A percentile compares a stretch with the other conserved stretches of the same genome.
phyloP scores from a whole-genome alignment of 2,888 invertebrate species.

The Xiphydria camelus region DNA sequence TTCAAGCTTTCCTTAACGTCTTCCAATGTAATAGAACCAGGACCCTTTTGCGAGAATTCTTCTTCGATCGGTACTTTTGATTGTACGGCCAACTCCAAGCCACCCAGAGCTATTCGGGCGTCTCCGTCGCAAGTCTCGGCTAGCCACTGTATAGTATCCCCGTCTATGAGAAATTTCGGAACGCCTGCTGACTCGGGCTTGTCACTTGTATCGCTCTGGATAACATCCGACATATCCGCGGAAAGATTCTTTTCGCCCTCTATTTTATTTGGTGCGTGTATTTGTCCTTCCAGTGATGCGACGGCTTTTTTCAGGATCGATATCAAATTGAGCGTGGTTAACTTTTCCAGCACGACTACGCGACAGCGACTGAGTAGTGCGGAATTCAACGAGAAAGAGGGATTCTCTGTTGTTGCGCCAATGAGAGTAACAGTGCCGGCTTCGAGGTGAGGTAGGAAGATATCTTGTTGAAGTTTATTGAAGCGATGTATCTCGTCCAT shows the following conservation, averaged over 20 bases:
- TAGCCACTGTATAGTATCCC: conserved; percentile 69
- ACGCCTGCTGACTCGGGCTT: not conserved
- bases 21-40: conserved; percentile 63
- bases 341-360: conserved; percentile 75
- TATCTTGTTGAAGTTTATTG: conserved; percentile 83
- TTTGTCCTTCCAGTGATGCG: conserved; percentile 46
- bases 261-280: conserved; percentile 16
- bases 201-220: too few species aligned
- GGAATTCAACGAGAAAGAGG: conserved; percentile 81
- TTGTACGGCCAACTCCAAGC: conserved; percentile 72
- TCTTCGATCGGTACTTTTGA: conserved; percentile 55
- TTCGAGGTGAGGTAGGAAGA: conserved; percentile 79
- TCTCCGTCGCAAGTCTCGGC: conserved; percentile 81
- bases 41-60: conserved; percentile 38
- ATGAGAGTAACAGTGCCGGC: conserved; percentile 76
- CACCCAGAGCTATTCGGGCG: conserved; percentile 77
- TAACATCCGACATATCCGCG: not conserved
- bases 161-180: conserved; percentile 59
- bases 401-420: conserved; percentile 87
- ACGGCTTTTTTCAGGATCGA: conserved; percentile 68
- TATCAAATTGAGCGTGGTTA: conserved; percentile 64
- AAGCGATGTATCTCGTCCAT: conserved; percentile 89
- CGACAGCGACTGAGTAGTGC: conserved; percentile 79
- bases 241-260: not conserved
- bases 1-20: conserved; percentile 75